These are phyloP conservation scores for Fukomys damarensis DNA, from an alignment of 2,113 vertebrate species.

Conservation along the genomic window DNA sequence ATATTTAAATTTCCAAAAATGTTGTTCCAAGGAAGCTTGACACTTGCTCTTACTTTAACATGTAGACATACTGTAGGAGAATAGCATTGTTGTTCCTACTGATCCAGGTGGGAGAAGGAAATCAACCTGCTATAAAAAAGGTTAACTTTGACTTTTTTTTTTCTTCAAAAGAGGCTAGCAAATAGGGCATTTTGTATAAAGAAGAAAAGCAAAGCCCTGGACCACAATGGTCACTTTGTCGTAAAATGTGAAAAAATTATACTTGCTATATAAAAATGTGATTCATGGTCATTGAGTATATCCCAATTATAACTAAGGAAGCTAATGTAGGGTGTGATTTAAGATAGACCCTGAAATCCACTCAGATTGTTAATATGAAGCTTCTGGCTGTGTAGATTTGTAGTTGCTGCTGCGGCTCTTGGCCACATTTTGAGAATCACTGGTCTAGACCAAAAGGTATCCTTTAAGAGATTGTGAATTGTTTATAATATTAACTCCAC, in stretches of 20 bases:
- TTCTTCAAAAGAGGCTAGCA: not conserved
- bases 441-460: slow-evolving; percentile 8
- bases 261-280: not conserved
- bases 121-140: slow-evolving; percentile 58
- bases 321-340: not conserved
- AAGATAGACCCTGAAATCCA: not conserved
- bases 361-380: not conserved
- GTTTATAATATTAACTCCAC: slow-evolving; percentile 19
- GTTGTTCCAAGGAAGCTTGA: slow-evolving; percentile 68
- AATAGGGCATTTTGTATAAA: not conserved
- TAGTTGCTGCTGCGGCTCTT: not conserved
- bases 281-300: not conserved
- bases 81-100: slow-evolving; percentile 48
- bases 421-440: not conserved
- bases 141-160: slow-evolving; percentile 55
- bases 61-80: slow-evolving; percentile 70
- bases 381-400: not conserved
- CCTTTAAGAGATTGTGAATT: slow-evolving; percentile 17
- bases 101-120: slow-evolving; percentile 67
- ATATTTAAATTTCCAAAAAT: slow-evolving; percentile 76
- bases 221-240: not conserved
- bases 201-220: not conserved
- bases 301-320: slow-evolving; percentile 10
- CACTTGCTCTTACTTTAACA: slow-evolving; percentile 69
- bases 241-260: not conserved